Evolutionary conservation across 2,797 vertebrate species (phyloP), one percentile per base, ranked within the genome.

Genomic region (Psittacula derbiana): DNA sequence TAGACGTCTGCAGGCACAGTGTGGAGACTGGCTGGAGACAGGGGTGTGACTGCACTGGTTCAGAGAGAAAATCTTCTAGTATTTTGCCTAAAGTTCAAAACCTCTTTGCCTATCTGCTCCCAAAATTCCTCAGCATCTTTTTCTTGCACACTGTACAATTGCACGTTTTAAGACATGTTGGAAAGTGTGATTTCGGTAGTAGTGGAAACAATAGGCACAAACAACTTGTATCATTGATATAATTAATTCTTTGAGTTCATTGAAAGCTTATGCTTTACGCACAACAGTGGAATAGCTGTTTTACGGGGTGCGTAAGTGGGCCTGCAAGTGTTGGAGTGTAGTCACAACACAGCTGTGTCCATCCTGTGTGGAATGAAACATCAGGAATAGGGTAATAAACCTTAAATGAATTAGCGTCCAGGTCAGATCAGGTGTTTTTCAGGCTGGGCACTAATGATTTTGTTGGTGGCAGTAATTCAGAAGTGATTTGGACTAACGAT

Each of bases 11-110:
- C 21, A 31, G 40, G 14, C 4, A 1, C 27, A 49, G 60, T 4
- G n/a, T 76, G 49, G 80, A 60, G 36, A 5, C 67, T 74, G 62
- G 18, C 6, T 72, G 66, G 24, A 16, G 16, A 17, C 0, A 1
- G 47, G 41, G 17, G 16, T 58, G 60, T 20, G 47, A 52, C 24
- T 30, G 12, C 0, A 1, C 41, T 1, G 1, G 1, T 79, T 86
- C 53, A 40, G 71, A 71, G 40, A 33, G 27, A 49, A 7, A 33
- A n/a, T 50, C 12, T 86, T 66, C 24, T 49, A 20, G n/a, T 41
- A 5, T 46, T 79, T 52, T 73, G 38, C 50, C 40, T 61, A 40
- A 81, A 81, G 43, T 79, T 43, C 57, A 53, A 31, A 69, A 11
- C 0, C 3, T 25, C 5, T 11, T 84, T 66, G 8, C 50, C 6